phyloP scores from a whole-genome alignment of 2,888 invertebrate genomes.

The Luperina testacea region DNA sequence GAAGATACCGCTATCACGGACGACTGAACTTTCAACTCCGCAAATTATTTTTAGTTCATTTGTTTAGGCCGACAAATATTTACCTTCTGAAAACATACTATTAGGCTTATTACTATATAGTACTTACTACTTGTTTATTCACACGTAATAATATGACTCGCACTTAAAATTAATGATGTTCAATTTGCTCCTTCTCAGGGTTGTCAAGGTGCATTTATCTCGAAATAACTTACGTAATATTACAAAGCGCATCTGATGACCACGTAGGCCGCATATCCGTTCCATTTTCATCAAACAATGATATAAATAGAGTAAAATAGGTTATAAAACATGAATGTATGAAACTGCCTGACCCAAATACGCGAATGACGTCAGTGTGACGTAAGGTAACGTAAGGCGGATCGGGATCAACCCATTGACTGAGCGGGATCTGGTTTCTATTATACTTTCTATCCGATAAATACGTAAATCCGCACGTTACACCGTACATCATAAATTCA shows the following conservation, averaged over 20 bases:
- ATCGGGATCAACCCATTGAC: constrained; percentile 75
- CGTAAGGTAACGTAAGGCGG: constrained; percentile 79
- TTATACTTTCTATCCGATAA: constrained; percentile 67
- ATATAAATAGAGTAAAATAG: constrained; percentile 83
- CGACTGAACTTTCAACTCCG: constrained; percentile 70
- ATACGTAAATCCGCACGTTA: constrained; percentile 60
- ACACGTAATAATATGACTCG: constrained; percentile 11
- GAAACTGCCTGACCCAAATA: constrained; percentile 86
- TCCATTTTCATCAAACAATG: constrained; percentile 74
- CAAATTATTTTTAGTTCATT: constrained; percentile 50
- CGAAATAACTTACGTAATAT: constrained; percentile 46
- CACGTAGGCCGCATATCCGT: constrained; percentile 70
- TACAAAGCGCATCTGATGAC: constrained; percentile 65
- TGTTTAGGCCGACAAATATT: constrained; percentile 38
- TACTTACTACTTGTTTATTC: constrained; percentile 14
- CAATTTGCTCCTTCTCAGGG: constrained; percentile 40
- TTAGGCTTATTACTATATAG: background rate
- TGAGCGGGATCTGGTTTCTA: constrained; percentile 76
- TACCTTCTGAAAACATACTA: constrained; percentile 25
- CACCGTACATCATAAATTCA: constrained; percentile 46
- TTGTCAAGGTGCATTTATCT: constrained; percentile 57
- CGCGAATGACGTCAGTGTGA: constrained; percentile 83
- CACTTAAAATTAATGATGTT: constrained; percentile 26
- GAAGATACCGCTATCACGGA: constrained; percentile 68
- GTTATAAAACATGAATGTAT: constrained; percentile 83